phyloP scores from a whole-genome alignment of 2,888 invertebrate genomes.

The Ariolimax columbianus region DNA sequence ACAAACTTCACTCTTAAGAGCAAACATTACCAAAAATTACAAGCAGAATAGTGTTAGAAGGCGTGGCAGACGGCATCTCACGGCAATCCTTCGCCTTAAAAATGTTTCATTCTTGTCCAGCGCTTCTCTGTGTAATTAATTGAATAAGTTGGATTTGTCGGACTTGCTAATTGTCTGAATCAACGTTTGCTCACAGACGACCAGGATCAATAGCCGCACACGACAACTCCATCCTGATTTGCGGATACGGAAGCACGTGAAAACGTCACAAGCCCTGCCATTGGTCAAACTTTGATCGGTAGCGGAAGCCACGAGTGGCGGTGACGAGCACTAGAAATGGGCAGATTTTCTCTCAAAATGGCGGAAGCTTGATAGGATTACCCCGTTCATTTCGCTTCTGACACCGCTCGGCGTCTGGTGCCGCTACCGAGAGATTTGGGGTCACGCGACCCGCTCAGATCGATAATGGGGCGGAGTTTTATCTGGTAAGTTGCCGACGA shows the following conservation, averaged over 20 bases:
- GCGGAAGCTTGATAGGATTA: conserved; percentile 25
- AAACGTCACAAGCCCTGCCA: conserved; percentile 14
- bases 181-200: conserved; percentile 41
- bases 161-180: conserved; percentile 32
- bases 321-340: neutral
- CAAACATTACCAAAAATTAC: neutral
- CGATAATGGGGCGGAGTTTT: conserved; percentile 37
- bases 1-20: neutral
- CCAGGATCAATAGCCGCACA: conserved; percentile 29
- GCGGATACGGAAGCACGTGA: conserved; percentile 3
- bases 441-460: conserved; percentile 29
- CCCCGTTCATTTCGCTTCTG: conserved; percentile 6
- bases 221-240: conserved; percentile 38
- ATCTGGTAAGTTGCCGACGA: neutral
- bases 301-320: conserved; percentile 9
- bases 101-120: neutral
- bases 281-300: neutral
- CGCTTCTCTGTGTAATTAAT: conserved; percentile 34
- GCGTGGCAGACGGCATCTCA: conserved; percentile 7
- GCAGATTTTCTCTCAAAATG: conserved; percentile 28
- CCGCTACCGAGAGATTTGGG: neutral
- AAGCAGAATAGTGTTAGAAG: neutral
- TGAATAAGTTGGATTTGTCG: conserved; percentile 36
- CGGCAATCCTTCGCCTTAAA: neutral
- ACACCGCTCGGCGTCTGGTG: conserved; percentile 37